These are phyloP conservation scores for Coelopa pilipes DNA, from an alignment of 2,888 invertebrate species.

Conservation along the genomic window DNA sequence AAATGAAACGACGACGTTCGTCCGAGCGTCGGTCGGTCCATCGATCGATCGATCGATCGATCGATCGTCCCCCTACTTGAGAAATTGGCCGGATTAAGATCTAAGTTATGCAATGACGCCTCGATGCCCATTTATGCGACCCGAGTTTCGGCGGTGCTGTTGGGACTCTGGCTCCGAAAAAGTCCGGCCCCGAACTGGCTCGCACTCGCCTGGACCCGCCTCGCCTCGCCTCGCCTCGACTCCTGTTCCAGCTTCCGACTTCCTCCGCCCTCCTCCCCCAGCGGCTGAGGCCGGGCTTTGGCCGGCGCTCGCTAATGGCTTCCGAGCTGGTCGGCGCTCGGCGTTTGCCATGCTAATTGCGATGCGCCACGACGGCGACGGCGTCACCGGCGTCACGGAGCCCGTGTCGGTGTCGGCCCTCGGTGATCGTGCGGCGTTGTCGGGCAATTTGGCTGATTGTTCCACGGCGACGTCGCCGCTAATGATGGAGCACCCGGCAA, in stretches of 20 bases:
- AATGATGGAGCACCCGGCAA: constrained; percentile 21
- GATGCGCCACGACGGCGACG: neutral
- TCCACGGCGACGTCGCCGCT: neutral
- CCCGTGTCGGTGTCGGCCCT: neutral
- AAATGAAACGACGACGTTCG: neutral
- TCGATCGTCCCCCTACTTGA: neutral
- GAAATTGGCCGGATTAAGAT: neutral
- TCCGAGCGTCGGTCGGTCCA: too few relatives aligned
- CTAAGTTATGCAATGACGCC: neutral
- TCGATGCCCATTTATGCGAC: neutral
- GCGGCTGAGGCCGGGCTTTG: neutral
- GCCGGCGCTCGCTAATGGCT: too few relatives aligned
- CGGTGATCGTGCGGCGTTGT: neutral
- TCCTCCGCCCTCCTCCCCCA: too few relatives aligned
- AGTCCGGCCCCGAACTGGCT: too few relatives aligned
- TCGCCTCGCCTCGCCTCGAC: too few relatives aligned
- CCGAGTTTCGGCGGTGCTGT: neutral
- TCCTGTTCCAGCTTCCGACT: too few relatives aligned
- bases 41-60: neutral
- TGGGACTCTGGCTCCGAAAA: too few relatives aligned
- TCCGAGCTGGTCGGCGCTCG: neutral
- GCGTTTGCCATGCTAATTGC: neutral
- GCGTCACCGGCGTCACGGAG: neutral
- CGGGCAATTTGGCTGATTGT: neutral
- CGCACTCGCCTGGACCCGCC: too few relatives aligned